Percentiles rank a stretch among this genome's conserved stretches.
Conservation (phyloP, 1,140 invertebrate genomes). For the Cardiocondyla obscurior region DNA sequence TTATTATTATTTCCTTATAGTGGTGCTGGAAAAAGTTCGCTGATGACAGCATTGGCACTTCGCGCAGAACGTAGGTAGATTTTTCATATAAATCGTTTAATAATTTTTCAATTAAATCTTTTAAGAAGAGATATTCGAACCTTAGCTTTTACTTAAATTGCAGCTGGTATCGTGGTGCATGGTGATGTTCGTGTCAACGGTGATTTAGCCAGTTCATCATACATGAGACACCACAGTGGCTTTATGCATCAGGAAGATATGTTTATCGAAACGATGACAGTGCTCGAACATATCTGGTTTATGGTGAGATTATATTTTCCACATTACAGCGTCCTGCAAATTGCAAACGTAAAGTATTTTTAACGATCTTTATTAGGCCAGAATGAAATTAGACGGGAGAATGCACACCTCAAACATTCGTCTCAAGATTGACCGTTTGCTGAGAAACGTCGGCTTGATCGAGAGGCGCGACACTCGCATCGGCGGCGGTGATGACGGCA, state of each 20-base stretch:
- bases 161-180: constrained; percentile 88
- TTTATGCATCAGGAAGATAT: constrained; percentile 98
- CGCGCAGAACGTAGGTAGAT: constrained; percentile 87
- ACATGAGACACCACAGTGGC: constrained; percentile 92
- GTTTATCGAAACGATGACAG: constrained; percentile 94
- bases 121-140: no score
- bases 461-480: constrained; percentile 90
- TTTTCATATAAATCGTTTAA: not conserved
- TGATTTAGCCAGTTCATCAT: constrained; percentile 85
- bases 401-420: constrained; percentile 85
- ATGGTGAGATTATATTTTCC: constrained; percentile 86
- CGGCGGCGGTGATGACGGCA: constrained; percentile 88
- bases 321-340: not conserved
- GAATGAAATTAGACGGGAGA: constrained; percentile 90
- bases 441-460: constrained; percentile 89
- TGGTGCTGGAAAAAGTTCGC: constrained; percentile 97
- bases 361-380: constrained; percentile 85
- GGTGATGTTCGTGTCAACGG: constrained; percentile 92
- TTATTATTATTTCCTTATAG: constrained; percentile 81
- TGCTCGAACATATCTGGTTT: constrained; percentile 94
- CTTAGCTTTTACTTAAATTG: not conserved
- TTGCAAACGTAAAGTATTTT: no score
- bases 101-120: not conserved
- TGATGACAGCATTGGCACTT: constrained; percentile 95
- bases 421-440: constrained; percentile 88